Evolutionary conservation across 2,797 vertebrate genomes (phyloP).

Genomic region (Jordanella pulchra): DNA sequence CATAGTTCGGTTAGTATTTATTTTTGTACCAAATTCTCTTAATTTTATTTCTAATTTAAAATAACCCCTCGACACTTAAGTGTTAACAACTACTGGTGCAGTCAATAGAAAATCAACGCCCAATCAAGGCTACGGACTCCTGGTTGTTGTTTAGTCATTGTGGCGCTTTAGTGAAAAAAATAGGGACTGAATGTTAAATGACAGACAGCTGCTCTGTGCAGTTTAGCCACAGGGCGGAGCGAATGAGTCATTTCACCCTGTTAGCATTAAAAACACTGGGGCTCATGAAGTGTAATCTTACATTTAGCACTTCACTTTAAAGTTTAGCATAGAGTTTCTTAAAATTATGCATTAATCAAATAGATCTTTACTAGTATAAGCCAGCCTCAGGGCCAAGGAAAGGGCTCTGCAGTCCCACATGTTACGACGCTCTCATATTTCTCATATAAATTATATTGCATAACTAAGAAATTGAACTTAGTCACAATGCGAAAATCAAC

Average conservation of each 20-base stretch:
- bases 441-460: conserved; percentile 66
- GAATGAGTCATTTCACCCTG: conserved; percentile 23
- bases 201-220: conserved; percentile 9
- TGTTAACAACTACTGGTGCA: conserved; percentile 44
- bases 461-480: conserved; percentile 15
- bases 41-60: not conserved
- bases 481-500: conserved; percentile 63
- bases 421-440: conserved; percentile 20
- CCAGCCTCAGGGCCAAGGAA: too few species aligned
- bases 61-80: not conserved
- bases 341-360: too few species aligned
- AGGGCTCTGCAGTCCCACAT: too few species aligned
- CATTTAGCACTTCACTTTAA: too few species aligned
- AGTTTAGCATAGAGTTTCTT: too few species aligned
- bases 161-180: conserved; percentile 61
- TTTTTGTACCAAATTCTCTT: not conserved
- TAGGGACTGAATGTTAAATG: conserved; percentile 7
- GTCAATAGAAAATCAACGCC: conserved; percentile 14
- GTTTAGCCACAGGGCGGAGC: conserved; percentile 11
- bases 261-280: conserved; percentile 35
- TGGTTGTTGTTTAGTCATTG: conserved; percentile 17
- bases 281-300: conserved; percentile 27
- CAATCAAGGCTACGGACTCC: not conserved
- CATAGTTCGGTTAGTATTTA: too few species aligned
- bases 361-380: too few species aligned